These are phyloP conservation scores for Corvus cornix DNA, from an alignment of 2,113 vertebrate genomes.

Conservation along the genomic window DNA sequence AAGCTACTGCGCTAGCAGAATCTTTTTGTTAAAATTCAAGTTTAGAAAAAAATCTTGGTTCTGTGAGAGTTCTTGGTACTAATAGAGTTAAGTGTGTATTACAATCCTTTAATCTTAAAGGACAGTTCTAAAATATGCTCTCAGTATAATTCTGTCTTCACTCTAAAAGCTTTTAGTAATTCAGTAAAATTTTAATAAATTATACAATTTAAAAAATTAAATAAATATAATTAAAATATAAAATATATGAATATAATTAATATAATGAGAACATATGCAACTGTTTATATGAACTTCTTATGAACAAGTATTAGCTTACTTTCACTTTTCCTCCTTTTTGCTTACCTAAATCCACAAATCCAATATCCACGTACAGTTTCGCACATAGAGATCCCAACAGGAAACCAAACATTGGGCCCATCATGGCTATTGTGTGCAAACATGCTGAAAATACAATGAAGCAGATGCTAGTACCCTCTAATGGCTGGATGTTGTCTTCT, in stretches of 20 bases:
- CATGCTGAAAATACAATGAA: constrained; percentile 73
- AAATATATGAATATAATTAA: neutral
- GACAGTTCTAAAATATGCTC: neutral
- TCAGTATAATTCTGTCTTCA: neutral
- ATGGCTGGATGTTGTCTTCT: neutral
- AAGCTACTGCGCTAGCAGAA: neutral
- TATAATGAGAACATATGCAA: neutral
- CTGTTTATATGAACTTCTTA: neutral
- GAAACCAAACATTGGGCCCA: constrained; percentile 86
- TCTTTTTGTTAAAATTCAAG: neutral
- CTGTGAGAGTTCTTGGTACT: neutral
- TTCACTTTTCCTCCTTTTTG: neutral
- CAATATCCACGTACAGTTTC: constrained; percentile 90
- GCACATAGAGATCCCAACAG: constrained; percentile 82
- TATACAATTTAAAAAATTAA: neutral
- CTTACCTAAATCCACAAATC: constrained; percentile 83
- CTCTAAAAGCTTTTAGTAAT: neutral
- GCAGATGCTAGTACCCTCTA: neutral
- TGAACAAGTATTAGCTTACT: neutral
- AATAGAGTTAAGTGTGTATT: neutral
- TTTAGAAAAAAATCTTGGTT: neutral
- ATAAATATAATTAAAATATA: neutral
- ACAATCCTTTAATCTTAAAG: neutral
- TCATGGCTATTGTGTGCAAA: constrained; percentile 80
- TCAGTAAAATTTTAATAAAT: neutral